phyloP scores from a whole-genome alignment of 2,797 vertebrate genomes.

The Sciurus carolinensis region DNA sequence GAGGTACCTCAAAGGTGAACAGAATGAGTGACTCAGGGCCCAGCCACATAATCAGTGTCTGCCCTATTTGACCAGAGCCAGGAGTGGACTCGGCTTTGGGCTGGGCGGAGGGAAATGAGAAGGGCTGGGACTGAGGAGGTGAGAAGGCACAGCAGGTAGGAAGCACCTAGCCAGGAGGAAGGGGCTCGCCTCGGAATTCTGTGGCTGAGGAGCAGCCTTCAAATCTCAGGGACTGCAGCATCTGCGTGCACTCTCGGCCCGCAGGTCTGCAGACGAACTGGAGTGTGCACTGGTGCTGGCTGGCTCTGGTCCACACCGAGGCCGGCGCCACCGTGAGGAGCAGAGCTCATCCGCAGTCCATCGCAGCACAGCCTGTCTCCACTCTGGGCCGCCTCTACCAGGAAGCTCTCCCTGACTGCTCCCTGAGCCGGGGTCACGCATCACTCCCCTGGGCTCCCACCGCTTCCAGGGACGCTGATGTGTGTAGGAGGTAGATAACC shows the following conservation, averaged over 20 bases:
- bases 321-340: background rate
- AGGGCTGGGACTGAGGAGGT: rapidly evolving
- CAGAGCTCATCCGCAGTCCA: background rate
- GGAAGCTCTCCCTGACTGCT: background rate
- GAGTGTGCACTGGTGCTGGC: background rate
- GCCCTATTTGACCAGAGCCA: background rate
- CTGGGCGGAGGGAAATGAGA: background rate
- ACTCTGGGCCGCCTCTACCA: background rate
- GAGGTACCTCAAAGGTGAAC: background rate
- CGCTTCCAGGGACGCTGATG: background rate
- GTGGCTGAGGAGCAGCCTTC: too few relatives aligned
- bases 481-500: background rate
- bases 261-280: background rate
- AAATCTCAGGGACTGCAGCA: background rate
- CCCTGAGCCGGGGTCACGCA: background rate
- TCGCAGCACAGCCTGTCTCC: background rate
- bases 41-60: rapidly evolving
- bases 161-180: background rate
- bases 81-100: background rate
- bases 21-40: rapidly evolving
- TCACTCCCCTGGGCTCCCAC: background rate
- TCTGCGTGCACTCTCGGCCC: background rate
- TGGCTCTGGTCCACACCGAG: background rate
- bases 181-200: background rate
- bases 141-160: background rate